Conservation (phyloP, 2,888 invertebrate genomes). For the Eurois occulta region DNA sequence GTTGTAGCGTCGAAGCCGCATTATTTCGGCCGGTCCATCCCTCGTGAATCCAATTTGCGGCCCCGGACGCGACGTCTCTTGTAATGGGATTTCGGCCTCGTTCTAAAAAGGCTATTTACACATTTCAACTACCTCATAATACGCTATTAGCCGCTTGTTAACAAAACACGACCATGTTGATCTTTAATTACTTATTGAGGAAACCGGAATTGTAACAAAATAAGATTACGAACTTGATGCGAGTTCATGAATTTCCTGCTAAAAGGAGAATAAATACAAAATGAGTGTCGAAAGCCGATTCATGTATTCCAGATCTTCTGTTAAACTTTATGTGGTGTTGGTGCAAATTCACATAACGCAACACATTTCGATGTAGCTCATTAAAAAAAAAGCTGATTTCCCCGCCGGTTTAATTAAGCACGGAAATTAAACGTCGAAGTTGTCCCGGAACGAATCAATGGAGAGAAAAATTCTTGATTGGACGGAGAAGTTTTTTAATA, state of each 20-base stretch:
- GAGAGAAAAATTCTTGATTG: constrained; percentile 68
- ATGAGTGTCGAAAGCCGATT: neutral
- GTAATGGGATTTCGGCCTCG: constrained; percentile 84
- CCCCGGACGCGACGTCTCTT: constrained; percentile 78
- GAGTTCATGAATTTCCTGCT: constrained; percentile 39
- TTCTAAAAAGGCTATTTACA: constrained; percentile 84
- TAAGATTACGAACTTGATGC: constrained; percentile 44
- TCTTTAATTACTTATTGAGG: constrained; percentile 54
- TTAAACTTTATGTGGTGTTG: constrained; percentile 2
- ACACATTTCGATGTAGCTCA: constrained; percentile 64
- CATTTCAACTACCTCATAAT: constrained; percentile 73
- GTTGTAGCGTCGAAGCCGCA: constrained; percentile 76
- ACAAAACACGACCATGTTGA: constrained; percentile 54
- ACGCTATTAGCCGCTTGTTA: constrained; percentile 66
- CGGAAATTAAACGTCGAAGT: constrained; percentile 79
- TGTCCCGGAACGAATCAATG: constrained; percentile 77
- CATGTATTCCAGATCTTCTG: neutral
- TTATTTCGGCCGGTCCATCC: constrained; percentile 82
- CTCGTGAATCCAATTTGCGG: constrained; percentile 85
- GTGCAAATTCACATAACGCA: constrained; percentile 24
- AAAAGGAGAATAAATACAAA: constrained; percentile 33
- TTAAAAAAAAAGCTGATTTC: constrained; percentile 77
- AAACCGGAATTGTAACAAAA: constrained; percentile 35
- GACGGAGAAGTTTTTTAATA: constrained; percentile 52
- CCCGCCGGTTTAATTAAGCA: constrained; percentile 80